These are phyloP conservation scores for Phymatocera aterrima DNA, from an alignment of 2,888 invertebrate genomes.

Conservation along the genomic window DNA sequence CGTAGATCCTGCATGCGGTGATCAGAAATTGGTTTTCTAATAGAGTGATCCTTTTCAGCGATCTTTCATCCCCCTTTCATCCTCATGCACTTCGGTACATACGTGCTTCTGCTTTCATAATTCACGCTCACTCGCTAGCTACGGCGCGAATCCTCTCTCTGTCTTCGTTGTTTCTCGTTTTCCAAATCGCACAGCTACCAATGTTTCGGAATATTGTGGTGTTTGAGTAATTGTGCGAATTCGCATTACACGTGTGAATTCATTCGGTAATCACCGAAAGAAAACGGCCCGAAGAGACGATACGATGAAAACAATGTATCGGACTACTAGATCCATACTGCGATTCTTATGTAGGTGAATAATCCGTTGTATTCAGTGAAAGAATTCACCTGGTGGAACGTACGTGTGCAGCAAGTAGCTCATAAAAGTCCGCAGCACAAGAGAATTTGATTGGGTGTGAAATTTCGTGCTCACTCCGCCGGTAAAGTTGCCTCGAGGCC, in stretches of 20 bases:
- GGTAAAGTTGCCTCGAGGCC: not conserved
- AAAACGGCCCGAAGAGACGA: not conserved
- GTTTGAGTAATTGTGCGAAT: not conserved
- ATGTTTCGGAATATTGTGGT: not conserved
- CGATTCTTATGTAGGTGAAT: not conserved
- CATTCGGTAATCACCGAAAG: not conserved
- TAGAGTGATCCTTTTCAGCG: not conserved
- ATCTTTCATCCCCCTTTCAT: too few species aligned
- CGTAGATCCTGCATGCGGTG: too few species aligned
- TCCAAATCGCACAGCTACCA: too few species aligned
- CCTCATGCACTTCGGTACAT: too few species aligned
- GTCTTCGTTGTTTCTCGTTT: too few species aligned
- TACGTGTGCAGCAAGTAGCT: too few species aligned
- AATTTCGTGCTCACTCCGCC: not conserved
- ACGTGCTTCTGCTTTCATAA: not conserved
- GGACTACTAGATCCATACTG: too few species aligned
- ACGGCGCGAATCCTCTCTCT: too few species aligned
- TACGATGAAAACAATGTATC: slow-evolving; percentile 4
- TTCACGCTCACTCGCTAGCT: not conserved
- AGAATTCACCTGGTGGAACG: not conserved
- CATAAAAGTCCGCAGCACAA: slow-evolving; percentile 14
- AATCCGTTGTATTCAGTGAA: not conserved
- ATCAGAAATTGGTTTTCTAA: not conserved
- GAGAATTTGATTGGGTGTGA: slow-evolving; percentile 34
- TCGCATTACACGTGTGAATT: not conserved